These are phyloP conservation scores for Danio rerio DNA, from an alignment of 2,113 vertebrate genomes.

Conservation along the genomic window DNA sequence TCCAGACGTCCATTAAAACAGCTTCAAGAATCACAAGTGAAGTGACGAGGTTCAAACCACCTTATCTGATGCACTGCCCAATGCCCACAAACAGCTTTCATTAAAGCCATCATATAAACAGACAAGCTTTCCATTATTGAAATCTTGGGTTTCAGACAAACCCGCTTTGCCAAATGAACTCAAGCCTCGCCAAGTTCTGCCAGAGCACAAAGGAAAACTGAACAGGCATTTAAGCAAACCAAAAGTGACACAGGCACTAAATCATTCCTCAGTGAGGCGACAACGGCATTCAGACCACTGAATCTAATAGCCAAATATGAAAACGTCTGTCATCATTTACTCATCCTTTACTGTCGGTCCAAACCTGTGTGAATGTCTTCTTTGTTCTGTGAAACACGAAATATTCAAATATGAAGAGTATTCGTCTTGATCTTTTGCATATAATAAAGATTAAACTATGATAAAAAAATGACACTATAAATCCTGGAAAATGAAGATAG, in stretches of 20 bases:
- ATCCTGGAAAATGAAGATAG: too few relatives aligned
- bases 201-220: conserved; percentile 50
- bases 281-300: background rate
- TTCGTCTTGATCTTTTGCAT: background rate
- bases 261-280: conserved; percentile 29
- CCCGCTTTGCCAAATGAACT: conserved; percentile 52
- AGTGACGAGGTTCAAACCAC: conserved; percentile 43
- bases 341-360: background rate
- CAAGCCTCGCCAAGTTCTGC: conserved; percentile 48
- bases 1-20: background rate
- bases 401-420: background rate
- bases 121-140: conserved; percentile 64
- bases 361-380: background rate
- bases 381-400: background rate
- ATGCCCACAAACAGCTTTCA: conserved; percentile 52
- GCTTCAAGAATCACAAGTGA: background rate
- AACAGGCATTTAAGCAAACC: conserved; percentile 10
- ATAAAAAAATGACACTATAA: background rate
- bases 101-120: conserved; percentile 66
- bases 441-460: background rate
- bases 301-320: background rate
- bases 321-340: background rate
- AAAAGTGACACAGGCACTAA: background rate
- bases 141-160: conserved; percentile 44
- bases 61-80: conserved; percentile 44